Evolutionary conservation across 2,797 vertebrate genomes (phyloP).

Genomic region (Anguilla anguilla): DNA sequence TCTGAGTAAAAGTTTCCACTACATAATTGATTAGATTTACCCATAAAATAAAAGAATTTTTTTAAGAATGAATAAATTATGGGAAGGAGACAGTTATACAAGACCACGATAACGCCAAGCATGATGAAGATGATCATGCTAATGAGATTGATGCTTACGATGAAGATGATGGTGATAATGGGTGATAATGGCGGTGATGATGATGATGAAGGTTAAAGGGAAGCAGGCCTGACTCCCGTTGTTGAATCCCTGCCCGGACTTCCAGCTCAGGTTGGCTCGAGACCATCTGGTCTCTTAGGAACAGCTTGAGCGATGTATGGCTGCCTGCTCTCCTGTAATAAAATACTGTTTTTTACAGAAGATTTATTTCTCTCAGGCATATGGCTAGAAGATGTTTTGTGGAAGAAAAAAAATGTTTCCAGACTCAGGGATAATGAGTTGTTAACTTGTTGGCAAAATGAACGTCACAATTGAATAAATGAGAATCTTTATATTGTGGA

Average conservation of each 20-base stretch:
- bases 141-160: conserved; percentile 1
- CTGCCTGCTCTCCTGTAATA: conserved; percentile 12
- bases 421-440: conserved; percentile 58
- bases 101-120: conserved; percentile 11
- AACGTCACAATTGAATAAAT: conserved; percentile 65
- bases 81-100: no score
- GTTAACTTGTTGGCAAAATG: conserved; percentile 68
- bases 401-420: conserved; percentile 55
- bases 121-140: conserved; percentile 24
- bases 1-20: not conserved
- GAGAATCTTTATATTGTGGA: conserved; percentile 15
- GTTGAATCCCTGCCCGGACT: conserved; percentile 40
- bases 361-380: conserved; percentile 44
- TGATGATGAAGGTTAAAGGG: conserved; percentile 1
- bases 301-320: not conserved
- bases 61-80: no score
- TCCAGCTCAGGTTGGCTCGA: conserved; percentile 36
- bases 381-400: conserved; percentile 61
- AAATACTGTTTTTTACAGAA: conserved; percentile 10
- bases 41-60: no score
- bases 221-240: not conserved
- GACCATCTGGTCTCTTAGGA: conserved; percentile 16
- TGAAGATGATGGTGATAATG: not conserved
- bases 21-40: not conserved
- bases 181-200: not conserved